Percentiles rank a stretch among this genome's conserved stretches.
Evolutionary conservation across 2,113 vertebrate species (phyloP).

Genomic region (Megaptera novaeangliae): DNA sequence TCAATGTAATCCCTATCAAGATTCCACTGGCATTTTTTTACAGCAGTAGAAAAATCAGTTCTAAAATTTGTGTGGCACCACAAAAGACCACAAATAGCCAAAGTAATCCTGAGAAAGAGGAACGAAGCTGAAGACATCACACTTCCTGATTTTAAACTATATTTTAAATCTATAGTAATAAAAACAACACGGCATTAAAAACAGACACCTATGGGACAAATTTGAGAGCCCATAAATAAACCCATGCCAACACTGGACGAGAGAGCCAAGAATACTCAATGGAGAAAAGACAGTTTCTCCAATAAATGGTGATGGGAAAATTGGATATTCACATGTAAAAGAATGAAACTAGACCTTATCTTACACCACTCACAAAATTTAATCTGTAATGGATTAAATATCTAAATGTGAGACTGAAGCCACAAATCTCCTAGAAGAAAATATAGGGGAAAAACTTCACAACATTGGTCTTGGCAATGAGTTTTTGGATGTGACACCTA

Average conservation of each 20-base stretch:
- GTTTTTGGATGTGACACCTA: no score
- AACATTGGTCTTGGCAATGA: no score
- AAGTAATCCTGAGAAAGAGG: not conserved
- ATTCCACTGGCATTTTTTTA: not conserved
- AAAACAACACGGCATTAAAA: not conserved
- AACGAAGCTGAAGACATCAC: not conserved
- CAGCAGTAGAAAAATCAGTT: not conserved
- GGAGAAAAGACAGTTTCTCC: no score
- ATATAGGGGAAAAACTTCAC: no score
- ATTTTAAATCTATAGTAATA: not conserved
- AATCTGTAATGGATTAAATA: no score
- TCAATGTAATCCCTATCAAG: not conserved
- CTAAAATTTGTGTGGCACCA: not conserved
- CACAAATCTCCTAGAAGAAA: no score
- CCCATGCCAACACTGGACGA: not conserved
- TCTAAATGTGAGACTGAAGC: no score
- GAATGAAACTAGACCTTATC: no score
- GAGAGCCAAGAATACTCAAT: no score
- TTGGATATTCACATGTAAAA: no score
- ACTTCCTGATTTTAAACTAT: not conserved
- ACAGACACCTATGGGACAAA: not conserved
- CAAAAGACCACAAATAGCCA: not conserved
- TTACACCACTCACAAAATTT: no score
- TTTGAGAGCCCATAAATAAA: not conserved
- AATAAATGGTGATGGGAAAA: no score